Evolutionary conservation across 1,140 invertebrate genomes (phyloP).

Genomic region (Homalodisca vitripennis): DNA sequence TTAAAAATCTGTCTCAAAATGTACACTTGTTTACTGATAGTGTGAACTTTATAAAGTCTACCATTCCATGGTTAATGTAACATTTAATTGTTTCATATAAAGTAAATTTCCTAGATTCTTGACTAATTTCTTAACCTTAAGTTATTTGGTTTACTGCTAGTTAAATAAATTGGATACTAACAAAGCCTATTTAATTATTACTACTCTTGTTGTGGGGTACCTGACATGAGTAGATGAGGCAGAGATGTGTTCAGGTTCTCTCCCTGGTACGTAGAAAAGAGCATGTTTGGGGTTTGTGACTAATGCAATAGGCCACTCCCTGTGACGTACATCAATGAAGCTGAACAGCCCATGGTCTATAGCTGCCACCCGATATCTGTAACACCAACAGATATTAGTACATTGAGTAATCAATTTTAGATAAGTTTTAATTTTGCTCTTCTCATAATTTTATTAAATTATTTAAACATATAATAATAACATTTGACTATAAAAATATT

Average conservation of each 20-base stretch:
- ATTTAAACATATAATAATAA: too few relatives aligned
- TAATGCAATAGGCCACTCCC: slow-evolving; percentile 77
- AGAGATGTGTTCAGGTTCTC: slow-evolving; percentile 71
- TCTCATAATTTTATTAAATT: too few relatives aligned
- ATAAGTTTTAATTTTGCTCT: too few relatives aligned
- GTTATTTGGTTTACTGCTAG: too few relatives aligned
- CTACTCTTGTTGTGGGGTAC: slow-evolving; percentile 46
- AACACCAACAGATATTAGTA: too few relatives aligned
- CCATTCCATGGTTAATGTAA: too few relatives aligned
- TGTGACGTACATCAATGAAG: slow-evolving; percentile 77
- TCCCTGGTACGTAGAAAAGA: slow-evolving; percentile 65
- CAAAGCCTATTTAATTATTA: background rate
- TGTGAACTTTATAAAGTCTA: too few relatives aligned
- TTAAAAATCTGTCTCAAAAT: too few relatives aligned
- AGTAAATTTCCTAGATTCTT: background rate
- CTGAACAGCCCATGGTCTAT: slow-evolving; percentile 89
- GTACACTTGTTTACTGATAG: too few relatives aligned
- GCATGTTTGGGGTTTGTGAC: slow-evolving; percentile 90
- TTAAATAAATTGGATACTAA: background rate
- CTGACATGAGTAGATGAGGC: slow-evolving; percentile 75
- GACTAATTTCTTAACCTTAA: too few relatives aligned
- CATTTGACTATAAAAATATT: too few relatives aligned
- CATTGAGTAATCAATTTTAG: too few relatives aligned
- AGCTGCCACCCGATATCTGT: slow-evolving; percentile 74
- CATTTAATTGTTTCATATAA: background rate